A percentile compares a stretch with the other conserved stretches of the same genome.
Conservation (phyloP, 1,140 invertebrate species). For the Drosophila teissieri region DNA sequence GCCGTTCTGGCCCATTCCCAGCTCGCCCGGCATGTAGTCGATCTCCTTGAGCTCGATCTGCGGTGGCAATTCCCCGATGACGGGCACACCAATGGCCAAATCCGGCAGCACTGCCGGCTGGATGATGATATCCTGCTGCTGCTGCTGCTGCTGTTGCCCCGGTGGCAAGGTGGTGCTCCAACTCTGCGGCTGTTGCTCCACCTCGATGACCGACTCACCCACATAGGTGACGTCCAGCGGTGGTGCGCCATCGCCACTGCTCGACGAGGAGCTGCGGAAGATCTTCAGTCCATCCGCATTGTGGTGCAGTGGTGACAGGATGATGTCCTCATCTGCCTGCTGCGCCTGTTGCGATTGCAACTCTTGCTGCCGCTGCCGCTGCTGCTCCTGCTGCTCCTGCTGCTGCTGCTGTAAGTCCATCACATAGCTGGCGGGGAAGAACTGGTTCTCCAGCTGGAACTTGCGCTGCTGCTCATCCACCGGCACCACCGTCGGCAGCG, state of each 20-base stretch:
- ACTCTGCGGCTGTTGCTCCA: slow-evolving; percentile 64
- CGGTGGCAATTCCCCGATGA: slow-evolving; percentile 82
- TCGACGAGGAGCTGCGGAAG: slow-evolving; percentile 49
- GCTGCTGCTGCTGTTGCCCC: slow-evolving; percentile 34
- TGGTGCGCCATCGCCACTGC: slow-evolving; percentile 56
- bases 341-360: neutral
- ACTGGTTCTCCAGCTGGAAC: slow-evolving; percentile 75
- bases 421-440: slow-evolving; percentile 81
- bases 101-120: slow-evolving; percentile 81
- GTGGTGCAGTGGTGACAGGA: slow-evolving; percentile 71
- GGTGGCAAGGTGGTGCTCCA: slow-evolving; percentile 11
- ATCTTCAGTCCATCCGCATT: slow-evolving; percentile 75
- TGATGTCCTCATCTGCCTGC: slow-evolving; percentile 74
- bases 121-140: slow-evolving; percentile 78
- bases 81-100: slow-evolving; percentile 81
- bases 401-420: slow-evolving; percentile 35
- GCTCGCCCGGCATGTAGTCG: slow-evolving; percentile 81
- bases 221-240: slow-evolving; percentile 82
- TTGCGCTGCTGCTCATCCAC: slow-evolving; percentile 60
- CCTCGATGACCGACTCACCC: slow-evolving; percentile 82
- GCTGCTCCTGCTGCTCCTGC: slow-evolving; percentile 14
- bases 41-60: slow-evolving; percentile 84
- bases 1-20: slow-evolving; percentile 35
- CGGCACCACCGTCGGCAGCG: slow-evolving; percentile 55
- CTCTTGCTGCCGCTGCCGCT: neutral